These are phyloP conservation scores for Charanyca ferruginea DNA, from an alignment of 2,888 invertebrate genomes.

Conservation along the genomic window DNA sequence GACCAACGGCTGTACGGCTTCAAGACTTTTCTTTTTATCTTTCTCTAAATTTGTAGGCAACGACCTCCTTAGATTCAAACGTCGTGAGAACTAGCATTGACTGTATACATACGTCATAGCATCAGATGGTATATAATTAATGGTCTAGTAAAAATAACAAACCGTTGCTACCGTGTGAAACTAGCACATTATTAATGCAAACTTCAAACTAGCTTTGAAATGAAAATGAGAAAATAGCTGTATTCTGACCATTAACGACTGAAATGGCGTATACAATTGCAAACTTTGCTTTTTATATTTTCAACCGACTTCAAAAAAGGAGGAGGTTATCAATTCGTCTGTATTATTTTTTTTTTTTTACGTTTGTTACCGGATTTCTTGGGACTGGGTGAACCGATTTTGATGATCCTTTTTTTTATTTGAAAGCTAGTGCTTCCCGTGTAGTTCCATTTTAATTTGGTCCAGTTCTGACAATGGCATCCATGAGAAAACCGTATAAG, in stretches of 20 bases:
- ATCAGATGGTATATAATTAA: slow-evolving; percentile 52
- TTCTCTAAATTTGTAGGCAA: background rate
- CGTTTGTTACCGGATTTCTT: no score
- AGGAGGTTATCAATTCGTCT: no score
- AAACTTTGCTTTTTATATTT: no score
- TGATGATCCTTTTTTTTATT: no score
- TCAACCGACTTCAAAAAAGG: no score
- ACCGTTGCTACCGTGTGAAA: slow-evolving; percentile 41
- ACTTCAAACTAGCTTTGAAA: slow-evolving; percentile 6
- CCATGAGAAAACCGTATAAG: no score
- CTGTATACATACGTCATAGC: slow-evolving; percentile 37
- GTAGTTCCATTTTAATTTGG: no score
- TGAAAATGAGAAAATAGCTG: slow-evolving; percentile 14
- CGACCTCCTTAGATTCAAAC: slow-evolving; percentile 13
- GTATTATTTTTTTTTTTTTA: no score
- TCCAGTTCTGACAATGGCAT: no score
- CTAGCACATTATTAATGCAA: slow-evolving; percentile 23
- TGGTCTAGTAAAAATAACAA: slow-evolving; percentile 46
- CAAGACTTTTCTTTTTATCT: background rate
- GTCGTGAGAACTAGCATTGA: slow-evolving; percentile 37
- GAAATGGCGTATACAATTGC: background rate
- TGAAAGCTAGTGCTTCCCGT: no score
- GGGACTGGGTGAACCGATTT: no score
- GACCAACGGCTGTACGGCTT: no score
- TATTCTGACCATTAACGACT: background rate